These are phyloP conservation scores for Ailurus styani DNA, from an alignment of 2,113 vertebrate species.

Conservation along the genomic window DNA sequence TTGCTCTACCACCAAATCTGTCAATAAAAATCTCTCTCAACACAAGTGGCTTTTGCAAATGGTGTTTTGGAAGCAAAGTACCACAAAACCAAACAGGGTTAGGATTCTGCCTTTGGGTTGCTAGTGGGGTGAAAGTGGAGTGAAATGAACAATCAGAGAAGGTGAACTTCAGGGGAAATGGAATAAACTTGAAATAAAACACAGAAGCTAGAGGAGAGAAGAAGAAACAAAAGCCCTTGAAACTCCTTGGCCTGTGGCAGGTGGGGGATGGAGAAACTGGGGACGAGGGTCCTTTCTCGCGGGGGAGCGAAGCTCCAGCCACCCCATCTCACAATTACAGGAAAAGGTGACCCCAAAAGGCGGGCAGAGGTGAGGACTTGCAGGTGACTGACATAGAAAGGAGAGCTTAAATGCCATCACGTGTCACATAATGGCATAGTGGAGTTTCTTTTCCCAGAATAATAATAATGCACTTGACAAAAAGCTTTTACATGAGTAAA, in stretches of 20 bases:
- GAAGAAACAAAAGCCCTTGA: not conserved
- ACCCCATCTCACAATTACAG: not conserved
- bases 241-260: not conserved
- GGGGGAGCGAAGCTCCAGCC: not conserved
- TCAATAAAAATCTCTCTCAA: not conserved
- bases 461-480: slow-evolving; percentile 63
- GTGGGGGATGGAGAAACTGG: not conserved
- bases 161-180: not conserved
- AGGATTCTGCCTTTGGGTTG: not conserved
- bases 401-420: slow-evolving; percentile 48
- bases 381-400: slow-evolving; percentile 12
- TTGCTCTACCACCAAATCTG: not conserved
- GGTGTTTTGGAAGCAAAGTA: not conserved
- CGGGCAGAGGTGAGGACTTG: not conserved
- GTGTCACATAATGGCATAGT: slow-evolving; percentile 31
- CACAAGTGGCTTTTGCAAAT: not conserved
- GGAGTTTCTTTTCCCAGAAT: slow-evolving; percentile 53
- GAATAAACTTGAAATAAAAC: not conserved
- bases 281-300: not conserved
- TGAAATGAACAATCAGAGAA: not conserved
- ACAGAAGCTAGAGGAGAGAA: accelerated
- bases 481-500: slow-evolving; percentile 69
- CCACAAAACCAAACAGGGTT: not conserved
- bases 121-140: not conserved
- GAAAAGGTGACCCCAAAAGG: slow-evolving; percentile 26